phyloP scores from a whole-genome alignment of 1,140 invertebrate genomes.

The Drosophila parabipectinata region DNA sequence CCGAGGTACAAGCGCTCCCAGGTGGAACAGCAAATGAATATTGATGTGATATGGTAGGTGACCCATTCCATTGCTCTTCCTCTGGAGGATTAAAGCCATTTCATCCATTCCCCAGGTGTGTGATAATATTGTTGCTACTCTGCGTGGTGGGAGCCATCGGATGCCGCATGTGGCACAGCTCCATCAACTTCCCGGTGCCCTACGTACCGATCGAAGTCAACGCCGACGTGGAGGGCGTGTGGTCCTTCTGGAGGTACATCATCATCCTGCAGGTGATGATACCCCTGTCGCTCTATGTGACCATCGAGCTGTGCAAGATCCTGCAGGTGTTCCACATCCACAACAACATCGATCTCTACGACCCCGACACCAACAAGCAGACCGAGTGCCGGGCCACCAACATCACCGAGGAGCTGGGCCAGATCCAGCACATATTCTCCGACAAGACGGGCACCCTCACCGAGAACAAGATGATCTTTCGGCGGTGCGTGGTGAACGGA shows the following conservation, averaged over 20 bases:
- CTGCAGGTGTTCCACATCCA: slow-evolving; percentile 98
- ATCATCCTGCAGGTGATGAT: slow-evolving; percentile 99
- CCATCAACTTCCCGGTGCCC: slow-evolving; percentile 83
- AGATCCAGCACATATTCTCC: slow-evolving; percentile 98
- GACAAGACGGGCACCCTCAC: slow-evolving; percentile 99
- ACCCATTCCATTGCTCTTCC: not conserved
- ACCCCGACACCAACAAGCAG: slow-evolving; percentile 91
- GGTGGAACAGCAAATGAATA: slow-evolving; percentile 96
- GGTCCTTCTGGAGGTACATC: slow-evolving; percentile 97
- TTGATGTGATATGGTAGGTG: slow-evolving; percentile 94
- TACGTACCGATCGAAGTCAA: slow-evolving; percentile 86
- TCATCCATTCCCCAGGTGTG: slow-evolving; percentile 86
- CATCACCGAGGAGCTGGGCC: slow-evolving; percentile 98
- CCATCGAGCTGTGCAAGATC: slow-evolving; percentile 98
- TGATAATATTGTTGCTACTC: slow-evolving; percentile 94
- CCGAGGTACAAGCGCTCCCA: slow-evolving; percentile 97
- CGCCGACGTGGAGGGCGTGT: slow-evolving; percentile 91
- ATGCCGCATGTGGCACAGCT: slow-evolving; percentile 92
- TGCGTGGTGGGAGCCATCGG: slow-evolving; percentile 96
- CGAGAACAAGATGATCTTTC: slow-evolving; percentile 98
- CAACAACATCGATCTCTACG: slow-evolving; percentile 94
- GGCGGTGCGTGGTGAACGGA: slow-evolving; percentile 94
- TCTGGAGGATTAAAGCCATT: not conserved
- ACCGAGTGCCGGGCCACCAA: slow-evolving; percentile 98
- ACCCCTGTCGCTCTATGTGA: slow-evolving; percentile 97